A percentile compares a stretch with the other conserved stretches of the same genome.
Conservation (phyloP, 2,113 vertebrate genomes). For the Boleophthalmus pectinirostris region DNA sequence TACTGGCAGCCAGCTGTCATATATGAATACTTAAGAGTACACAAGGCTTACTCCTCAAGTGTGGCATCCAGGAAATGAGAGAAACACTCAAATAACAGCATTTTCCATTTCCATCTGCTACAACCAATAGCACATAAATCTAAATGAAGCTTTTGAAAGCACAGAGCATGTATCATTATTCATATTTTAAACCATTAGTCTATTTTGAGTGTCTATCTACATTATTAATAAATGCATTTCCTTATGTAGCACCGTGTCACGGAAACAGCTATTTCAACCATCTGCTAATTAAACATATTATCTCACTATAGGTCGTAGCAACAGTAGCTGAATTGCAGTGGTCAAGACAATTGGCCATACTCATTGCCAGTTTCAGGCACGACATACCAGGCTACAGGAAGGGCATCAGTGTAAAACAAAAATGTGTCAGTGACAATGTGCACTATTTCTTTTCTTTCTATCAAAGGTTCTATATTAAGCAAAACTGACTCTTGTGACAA, state of each 20-base stretch:
- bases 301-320: not conserved
- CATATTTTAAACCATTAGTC: not conserved
- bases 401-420: not conserved
- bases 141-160: not conserved
- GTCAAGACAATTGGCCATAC: not conserved
- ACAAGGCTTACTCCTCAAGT: constrained; percentile 15
- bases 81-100: not conserved
- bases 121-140: not conserved
- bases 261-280: not conserved
- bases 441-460: not conserved
- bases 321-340: not conserved
- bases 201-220: not conserved
- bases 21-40: constrained; percentile 49
- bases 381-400: too few species aligned
- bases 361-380: not conserved
- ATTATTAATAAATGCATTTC: not conserved
- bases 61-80: not conserved
- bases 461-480: not conserved
- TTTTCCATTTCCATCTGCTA: not conserved
- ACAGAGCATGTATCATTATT: not conserved
- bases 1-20: constrained; percentile 55
- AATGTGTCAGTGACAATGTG: not conserved
- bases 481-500: too few species aligned
- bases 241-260: not conserved
- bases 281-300: not conserved